These are phyloP conservation scores for Pao palembangensis DNA, from an alignment of 2,113 vertebrate species.

Conservation along the genomic window DNA sequence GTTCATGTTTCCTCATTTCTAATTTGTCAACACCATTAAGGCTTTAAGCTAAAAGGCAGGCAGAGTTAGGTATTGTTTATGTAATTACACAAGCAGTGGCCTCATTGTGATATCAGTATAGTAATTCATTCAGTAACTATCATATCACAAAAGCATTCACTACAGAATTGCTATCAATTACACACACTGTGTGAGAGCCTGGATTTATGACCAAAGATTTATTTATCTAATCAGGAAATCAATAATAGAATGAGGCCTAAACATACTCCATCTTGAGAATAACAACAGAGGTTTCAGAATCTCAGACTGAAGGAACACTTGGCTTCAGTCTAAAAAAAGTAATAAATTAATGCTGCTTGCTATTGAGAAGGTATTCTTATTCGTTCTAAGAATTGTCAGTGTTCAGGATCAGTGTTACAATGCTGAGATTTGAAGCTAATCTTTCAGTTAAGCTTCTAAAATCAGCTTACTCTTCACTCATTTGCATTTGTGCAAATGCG, in stretches of 20 bases:
- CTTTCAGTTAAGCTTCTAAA: constrained; percentile 40
- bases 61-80: not conserved
- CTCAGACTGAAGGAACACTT: no score
- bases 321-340: not conserved
- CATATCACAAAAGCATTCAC: not conserved
- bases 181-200: no score
- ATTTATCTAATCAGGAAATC: no score
- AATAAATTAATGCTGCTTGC: not conserved
- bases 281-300: no score
- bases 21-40: not conserved
- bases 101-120: not conserved
- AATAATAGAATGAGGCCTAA: no score
- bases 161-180: not conserved
- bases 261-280: no score
- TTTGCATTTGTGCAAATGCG: not conserved
- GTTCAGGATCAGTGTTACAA: not conserved
- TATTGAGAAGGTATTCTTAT: not conserved
- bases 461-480: constrained; percentile 27
- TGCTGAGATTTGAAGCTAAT: constrained; percentile 13
- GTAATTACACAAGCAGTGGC: not conserved
- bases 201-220: no score
- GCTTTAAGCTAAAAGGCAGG: not conserved
- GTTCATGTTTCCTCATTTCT: not conserved
- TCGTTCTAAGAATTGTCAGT: not conserved
- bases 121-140: not conserved